phyloP scores from a whole-genome alignment of 2,113 vertebrate species.

The Passer montanus region DNA sequence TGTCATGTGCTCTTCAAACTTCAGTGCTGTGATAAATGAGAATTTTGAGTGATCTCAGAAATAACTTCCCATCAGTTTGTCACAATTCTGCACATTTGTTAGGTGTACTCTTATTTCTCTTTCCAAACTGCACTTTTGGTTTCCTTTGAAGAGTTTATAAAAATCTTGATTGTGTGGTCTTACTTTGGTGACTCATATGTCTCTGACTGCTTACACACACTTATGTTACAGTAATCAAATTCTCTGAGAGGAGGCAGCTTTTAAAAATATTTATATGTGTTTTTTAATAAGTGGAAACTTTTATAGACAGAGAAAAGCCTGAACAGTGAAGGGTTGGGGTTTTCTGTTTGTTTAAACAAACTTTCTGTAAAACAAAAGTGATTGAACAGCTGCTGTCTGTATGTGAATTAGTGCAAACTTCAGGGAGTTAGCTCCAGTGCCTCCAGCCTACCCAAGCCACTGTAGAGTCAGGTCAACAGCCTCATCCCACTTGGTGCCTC shows the following conservation, averaged over 20 bases:
- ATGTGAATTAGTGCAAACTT: neutral
- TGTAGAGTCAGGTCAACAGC: neutral
- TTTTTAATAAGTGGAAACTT: constrained; percentile 15
- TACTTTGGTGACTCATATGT: neutral
- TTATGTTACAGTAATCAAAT: constrained; percentile 6
- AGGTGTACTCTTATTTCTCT: neutral
- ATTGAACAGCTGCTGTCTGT: neutral
- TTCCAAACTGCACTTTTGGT: neutral
- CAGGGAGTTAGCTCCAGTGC: neutral
- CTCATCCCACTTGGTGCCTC: neutral
- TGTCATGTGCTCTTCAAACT: neutral
- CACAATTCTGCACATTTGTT: neutral
- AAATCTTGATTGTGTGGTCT: constrained; percentile 27
- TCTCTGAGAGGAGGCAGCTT: constrained; percentile 3
- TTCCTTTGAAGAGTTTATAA: constrained; percentile 14
- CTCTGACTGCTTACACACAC: constrained; percentile 12
- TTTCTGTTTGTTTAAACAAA: constrained; percentile 26
- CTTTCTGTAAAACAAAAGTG: neutral
- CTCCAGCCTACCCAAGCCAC: neutral
- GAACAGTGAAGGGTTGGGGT: neutral
- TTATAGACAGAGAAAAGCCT: neutral
- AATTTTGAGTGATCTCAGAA: neutral
- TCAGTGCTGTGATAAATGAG: neutral
- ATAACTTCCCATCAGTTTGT: neutral
- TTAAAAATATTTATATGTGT: constrained; percentile 43